Conservation (phyloP, 2,797 vertebrate species). For the Microchirus variegatus region DNA sequence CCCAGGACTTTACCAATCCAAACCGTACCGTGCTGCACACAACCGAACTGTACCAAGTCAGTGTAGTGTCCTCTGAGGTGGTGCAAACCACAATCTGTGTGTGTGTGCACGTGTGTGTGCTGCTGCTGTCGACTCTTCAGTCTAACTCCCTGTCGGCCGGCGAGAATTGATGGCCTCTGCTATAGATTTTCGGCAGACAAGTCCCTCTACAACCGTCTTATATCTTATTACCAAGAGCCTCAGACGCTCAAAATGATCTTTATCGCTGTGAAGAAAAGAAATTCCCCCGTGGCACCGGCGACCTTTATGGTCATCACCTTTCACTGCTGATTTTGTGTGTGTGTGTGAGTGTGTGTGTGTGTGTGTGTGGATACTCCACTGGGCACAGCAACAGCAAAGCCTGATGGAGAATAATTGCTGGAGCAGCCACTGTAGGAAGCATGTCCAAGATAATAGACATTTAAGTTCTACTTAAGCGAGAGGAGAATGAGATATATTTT, state of each 20-base stretch:
- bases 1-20: too few species aligned
- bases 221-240: conserved; percentile 77
- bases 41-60: too few species aligned
- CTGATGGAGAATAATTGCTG: conserved; percentile 50
- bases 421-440: conserved; percentile 36
- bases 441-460: conserved; percentile 56
- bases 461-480: neutral
- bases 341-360: conserved; percentile 20
- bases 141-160: conserved; percentile 62
- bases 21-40: too few species aligned
- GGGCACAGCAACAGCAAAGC: conserved; percentile 24
- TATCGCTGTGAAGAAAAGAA: conserved; percentile 64
- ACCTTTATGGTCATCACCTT: conserved; percentile 76
- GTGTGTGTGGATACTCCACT: conserved; percentile 37
- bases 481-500: conserved; percentile 23
- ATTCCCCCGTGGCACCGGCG: conserved; percentile 49
- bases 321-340: conserved; percentile 37
- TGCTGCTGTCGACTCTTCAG: conserved; percentile 35
- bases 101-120: neutral
- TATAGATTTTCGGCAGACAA: conserved; percentile 76
- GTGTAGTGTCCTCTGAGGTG: too few species aligned
- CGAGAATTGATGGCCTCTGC: conserved; percentile 69
- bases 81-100: neutral
- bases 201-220: conserved; percentile 68
- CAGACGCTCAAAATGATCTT: conserved; percentile 76